Evolutionary conservation across 30 jellyfish, hydroid and myxozoan genomes (phyloP).

Genomic region (Hydra vulgaris): DNA sequence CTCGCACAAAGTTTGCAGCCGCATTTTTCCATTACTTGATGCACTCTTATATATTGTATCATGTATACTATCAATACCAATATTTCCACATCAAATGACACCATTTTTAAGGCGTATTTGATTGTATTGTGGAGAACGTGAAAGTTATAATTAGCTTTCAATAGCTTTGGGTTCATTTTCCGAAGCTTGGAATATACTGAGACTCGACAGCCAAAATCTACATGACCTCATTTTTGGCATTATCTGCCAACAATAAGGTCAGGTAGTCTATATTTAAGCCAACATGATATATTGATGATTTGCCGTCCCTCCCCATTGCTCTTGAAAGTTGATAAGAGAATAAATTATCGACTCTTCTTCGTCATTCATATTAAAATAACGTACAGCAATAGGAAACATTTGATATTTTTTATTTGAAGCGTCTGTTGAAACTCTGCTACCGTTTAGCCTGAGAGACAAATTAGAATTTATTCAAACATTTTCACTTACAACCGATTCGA

Average conservation of each 20-base stretch:
- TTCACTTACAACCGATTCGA: not conserved
- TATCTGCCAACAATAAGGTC: not conserved
- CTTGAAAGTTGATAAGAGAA: not conserved
- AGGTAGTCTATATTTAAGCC: not conserved
- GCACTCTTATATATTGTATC: too few relatives aligned
- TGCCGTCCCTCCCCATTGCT: not conserved
- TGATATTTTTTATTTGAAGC: not conserved
- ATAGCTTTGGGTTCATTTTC: not conserved
- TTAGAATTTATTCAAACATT: not conserved
- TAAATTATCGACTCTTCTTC: not conserved
- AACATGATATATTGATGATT: not conserved
- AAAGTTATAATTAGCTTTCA: not conserved
- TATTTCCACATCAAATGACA: too few relatives aligned
- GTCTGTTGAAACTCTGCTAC: not conserved
- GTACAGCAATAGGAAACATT: not conserved
- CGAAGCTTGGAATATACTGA: not conserved
- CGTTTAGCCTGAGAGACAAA: not conserved
- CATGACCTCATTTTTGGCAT: too few relatives aligned
- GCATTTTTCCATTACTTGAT: too few relatives aligned
- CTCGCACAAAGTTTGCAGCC: too few relatives aligned
- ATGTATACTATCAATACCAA: too few relatives aligned
- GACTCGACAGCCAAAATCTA: not conserved
- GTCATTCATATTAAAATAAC: not conserved
- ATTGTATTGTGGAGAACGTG: too few relatives aligned
- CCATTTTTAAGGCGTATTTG: too few relatives aligned